phyloP scores from a whole-genome alignment of 2,888 invertebrate species.

The Alloplasta piceator region DNA sequence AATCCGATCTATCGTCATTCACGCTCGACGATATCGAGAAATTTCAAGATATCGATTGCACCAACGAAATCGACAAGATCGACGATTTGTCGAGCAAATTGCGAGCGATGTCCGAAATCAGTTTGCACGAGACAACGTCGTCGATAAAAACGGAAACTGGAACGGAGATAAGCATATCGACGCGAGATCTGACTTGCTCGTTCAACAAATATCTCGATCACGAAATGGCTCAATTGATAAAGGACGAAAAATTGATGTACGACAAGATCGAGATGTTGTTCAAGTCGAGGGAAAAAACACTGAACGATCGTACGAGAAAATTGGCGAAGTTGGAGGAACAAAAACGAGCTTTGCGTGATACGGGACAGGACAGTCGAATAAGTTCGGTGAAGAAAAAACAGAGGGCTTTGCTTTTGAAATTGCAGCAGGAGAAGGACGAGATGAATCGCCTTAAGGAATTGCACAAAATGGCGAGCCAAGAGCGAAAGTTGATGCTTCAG shows the following conservation, averaged over 20 bases:
- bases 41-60: slow-evolving; percentile 77
- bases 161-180: slow-evolving; percentile 82
- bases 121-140: slow-evolving; percentile 82
- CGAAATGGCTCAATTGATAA: slow-evolving; percentile 87
- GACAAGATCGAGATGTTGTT: slow-evolving; percentile 88
- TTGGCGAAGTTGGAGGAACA: slow-evolving; percentile 86
- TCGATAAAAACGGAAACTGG: slow-evolving; percentile 82
- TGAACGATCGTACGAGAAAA: slow-evolving; percentile 87
- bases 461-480: slow-evolving; percentile 85
- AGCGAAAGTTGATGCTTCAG: slow-evolving; percentile 84
- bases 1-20: slow-evolving; percentile 73
- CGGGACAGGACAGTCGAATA: slow-evolving; percentile 81
- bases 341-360: slow-evolving; percentile 84
- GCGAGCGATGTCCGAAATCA: slow-evolving; percentile 82
- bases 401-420: slow-evolving; percentile 87
- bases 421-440: slow-evolving; percentile 88
- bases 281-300: slow-evolving; percentile 87
- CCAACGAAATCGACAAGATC: slow-evolving; percentile 75
- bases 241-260: slow-evolving; percentile 88
- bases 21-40: slow-evolving; percentile 77
- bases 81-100: slow-evolving; percentile 80
- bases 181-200: slow-evolving; percentile 81
- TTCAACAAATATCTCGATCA: slow-evolving; percentile 81
- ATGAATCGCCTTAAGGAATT: slow-evolving; percentile 86
- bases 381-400: slow-evolving; percentile 88